Conservation (phyloP, 2,888 invertebrate genomes). For the Sericinus montela region DNA sequence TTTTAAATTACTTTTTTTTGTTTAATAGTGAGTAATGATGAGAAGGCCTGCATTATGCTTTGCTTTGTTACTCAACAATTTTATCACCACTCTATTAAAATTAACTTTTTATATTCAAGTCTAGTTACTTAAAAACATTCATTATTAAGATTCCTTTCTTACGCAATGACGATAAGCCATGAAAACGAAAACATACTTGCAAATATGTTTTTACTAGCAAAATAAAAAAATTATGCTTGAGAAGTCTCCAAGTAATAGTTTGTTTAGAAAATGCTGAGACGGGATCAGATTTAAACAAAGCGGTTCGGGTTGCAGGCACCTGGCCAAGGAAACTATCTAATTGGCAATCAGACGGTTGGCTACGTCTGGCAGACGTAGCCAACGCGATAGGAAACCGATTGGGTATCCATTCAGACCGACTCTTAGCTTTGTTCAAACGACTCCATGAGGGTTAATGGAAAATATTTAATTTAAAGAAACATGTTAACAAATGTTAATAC, state of each 20-base stretch:
- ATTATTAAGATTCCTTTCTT: no score
- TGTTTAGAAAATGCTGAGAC: background rate
- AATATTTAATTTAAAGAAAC: background rate
- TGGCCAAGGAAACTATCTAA: conserved; percentile 38
- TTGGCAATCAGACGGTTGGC: conserved; percentile 53
- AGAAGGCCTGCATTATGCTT: no score
- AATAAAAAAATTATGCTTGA: background rate
- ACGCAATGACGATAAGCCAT: no score
- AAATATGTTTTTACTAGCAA: no score
- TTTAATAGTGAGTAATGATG: no score
- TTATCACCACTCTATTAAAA: no score
- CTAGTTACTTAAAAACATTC: no score
- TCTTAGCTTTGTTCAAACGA: conserved; percentile 3
- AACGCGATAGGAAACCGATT: conserved; percentile 20
- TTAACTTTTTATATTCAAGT: no score
- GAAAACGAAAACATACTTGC: no score
- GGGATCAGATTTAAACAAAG: conserved; percentile 7
- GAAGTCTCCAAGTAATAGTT: background rate
- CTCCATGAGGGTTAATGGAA: background rate
- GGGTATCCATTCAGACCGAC: conserved; percentile 20
- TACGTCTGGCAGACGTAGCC: conserved; percentile 26
- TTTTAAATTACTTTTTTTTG: no score
- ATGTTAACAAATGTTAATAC: background rate
- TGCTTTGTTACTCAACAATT: no score
- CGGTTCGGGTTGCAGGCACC: conserved; percentile 35